Evolutionary conservation across 2,113 vertebrate genomes (phyloP), one percentile per base, ranked within the genome.

Genomic region (Dipodomys stephensi): DNA sequence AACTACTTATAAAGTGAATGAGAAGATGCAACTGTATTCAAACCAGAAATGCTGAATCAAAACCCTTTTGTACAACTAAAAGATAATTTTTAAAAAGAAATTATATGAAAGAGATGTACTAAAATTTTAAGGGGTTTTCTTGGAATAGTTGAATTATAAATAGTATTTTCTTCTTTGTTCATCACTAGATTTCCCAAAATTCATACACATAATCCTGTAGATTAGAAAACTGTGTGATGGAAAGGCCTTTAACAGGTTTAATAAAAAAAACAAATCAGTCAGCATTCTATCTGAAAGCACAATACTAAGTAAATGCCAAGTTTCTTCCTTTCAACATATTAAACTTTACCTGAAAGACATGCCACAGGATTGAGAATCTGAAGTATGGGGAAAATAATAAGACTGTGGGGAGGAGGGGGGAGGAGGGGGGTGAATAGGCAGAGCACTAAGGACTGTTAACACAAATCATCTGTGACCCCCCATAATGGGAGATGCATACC

Each of bases 221-320:
- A 89, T 71, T 28, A 91, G 67, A 85, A 87, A 84, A 85, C 84
- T 9, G 22, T 23, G 8, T 25, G 6, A 64, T 20, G 62, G 62
- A 25, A 25, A 64, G 62, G 11, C 8, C 62, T 12, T 84, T 46
- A 73, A 35, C 0, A 0, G 72, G 44, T 73, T 90, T 78, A 72
- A 53, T 53, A 62, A 84, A 80, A 85, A 39, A 39, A 39, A 84
- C n/a, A 80, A 85, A 76, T 57, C 69, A 79, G 74, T 15, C 69
- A 78, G 27, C 35, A 64, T 81, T 93, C 82, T 73, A 57, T 18
- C 44, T 77, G 30, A 67, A 83, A 28, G 28, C 25, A 39, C 60
- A 78, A 90, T 44, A 62, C 49, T 39, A 68, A 67, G 53, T 83
- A 93, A 95, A 84, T 78, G 32, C 30, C 86, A 80, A 92, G 20